A percentile compares a stretch with the other conserved stretches of the same genome.
Conservation (phyloP, 2,888 invertebrate genomes). For the Chloroclysta siterata region DNA sequence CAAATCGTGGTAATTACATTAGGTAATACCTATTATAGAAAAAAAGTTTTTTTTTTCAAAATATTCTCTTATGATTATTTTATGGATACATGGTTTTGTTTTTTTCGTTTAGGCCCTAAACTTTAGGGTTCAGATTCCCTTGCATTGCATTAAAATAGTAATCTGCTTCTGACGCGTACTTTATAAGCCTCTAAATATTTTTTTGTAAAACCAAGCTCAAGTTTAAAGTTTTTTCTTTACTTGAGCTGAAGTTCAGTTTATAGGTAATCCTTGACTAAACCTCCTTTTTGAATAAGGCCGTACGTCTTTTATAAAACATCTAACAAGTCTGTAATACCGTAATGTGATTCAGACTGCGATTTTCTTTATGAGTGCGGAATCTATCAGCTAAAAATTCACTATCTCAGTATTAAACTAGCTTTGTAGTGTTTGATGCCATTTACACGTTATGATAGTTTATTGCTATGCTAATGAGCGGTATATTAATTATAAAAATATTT, state of each 20-base stretch:
- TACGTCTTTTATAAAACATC: neutral
- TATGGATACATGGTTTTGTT: neutral
- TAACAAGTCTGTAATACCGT: constrained; percentile 14
- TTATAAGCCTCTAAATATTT: neutral
- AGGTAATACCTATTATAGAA: constrained; percentile 2
- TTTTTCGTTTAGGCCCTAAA: too few relatives aligned
- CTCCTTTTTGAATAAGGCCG: neutral
- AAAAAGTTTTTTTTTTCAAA: neutral
- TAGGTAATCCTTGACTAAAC: neutral
- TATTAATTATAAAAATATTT: constrained; percentile 53
- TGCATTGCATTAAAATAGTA: neutral
- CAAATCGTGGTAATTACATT: neutral
- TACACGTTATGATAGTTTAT: constrained; percentile 52
- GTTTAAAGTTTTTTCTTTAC: constrained; percentile 6
- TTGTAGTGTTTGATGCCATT: constrained; percentile 76
- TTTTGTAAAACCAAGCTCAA: neutral
- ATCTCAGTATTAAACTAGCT: constrained; percentile 78
- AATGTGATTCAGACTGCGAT: constrained; percentile 37
- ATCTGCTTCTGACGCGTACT: constrained; percentile 1
- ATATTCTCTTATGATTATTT: neutral
- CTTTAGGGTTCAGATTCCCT: neutral
- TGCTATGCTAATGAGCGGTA: constrained; percentile 45
- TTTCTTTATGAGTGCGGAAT: constrained; percentile 40
- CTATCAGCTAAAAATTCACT: constrained; percentile 46
- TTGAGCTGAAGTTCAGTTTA: neutral